These are phyloP conservation scores for Rhincodon typus DNA, from an alignment of 2,797 vertebrate genomes.

Conservation along the genomic window DNA sequence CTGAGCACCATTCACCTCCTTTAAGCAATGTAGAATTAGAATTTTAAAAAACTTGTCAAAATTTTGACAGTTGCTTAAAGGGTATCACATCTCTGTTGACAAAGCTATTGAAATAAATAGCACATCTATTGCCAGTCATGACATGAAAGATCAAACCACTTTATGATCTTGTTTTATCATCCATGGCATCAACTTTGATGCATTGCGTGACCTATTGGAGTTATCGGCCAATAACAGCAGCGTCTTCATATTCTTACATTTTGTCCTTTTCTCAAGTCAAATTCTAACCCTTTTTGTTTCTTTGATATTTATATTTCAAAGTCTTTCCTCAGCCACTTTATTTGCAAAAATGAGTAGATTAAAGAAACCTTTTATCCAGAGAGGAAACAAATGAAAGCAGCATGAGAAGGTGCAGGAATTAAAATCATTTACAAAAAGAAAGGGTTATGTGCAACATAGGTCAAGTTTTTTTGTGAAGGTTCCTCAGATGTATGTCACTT, in stretches of 20 bases:
- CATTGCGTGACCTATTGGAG: slow-evolving; percentile 20
- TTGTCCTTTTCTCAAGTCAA: background rate
- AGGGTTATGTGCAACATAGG: background rate
- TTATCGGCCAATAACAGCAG: slow-evolving; percentile 7
- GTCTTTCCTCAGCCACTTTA: slow-evolving; percentile 7
- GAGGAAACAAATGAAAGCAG: background rate
- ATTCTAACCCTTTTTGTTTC: background rate
- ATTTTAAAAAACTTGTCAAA: slow-evolving; percentile 17
- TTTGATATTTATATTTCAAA: slow-evolving; percentile 21
- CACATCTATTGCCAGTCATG: slow-evolving; percentile 14
- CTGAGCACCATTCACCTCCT: background rate
- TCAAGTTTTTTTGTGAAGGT: background rate
- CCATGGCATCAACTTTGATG: slow-evolving; percentile 35
- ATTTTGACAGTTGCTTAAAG: background rate
- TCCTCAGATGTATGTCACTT: background rate
- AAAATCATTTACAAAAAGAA: background rate
- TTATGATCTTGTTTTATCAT: slow-evolving; percentile 36
- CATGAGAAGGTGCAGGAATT: background rate
- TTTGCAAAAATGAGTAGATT: background rate
- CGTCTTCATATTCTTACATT: background rate
- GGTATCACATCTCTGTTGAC: slow-evolving; percentile 1
- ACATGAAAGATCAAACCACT: slow-evolving; percentile 28
- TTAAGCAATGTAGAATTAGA: background rate
- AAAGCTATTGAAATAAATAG: slow-evolving; percentile 21
- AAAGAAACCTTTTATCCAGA: slow-evolving; percentile 4